Conservation (phyloP, 2,797 vertebrate genomes). For the Cossypha heuglini region DNA sequence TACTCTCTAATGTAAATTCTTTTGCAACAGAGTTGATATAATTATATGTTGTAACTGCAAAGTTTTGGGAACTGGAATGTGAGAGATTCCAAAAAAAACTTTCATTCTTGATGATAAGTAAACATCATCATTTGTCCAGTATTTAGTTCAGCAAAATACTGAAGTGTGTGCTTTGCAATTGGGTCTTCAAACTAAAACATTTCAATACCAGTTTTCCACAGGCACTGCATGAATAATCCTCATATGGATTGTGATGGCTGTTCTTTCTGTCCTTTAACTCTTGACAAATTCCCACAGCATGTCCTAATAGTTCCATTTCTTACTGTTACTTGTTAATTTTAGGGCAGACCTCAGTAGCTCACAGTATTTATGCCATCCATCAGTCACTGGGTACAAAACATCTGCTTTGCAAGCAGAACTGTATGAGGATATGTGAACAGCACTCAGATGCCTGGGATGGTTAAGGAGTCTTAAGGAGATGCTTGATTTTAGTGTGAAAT, state of each 20-base stretch:
- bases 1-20: background rate
- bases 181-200: background rate
- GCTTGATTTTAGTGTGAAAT: background rate
- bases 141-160: background rate
- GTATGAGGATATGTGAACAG: background rate
- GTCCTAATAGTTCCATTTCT: background rate
- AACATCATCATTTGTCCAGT: background rate
- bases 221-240: background rate
- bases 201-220: background rate
- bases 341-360: background rate
- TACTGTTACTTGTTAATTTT: background rate
- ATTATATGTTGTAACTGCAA: background rate
- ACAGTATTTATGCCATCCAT: fast-evolving
- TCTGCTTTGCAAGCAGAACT: background rate
- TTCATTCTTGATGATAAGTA: background rate
- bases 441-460: background rate
- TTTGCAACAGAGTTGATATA: background rate
- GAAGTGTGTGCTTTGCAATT: background rate
- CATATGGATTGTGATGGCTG: background rate
- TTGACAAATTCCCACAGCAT: background rate
- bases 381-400: background rate
- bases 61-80: background rate
- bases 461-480: background rate
- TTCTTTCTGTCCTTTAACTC: background rate
- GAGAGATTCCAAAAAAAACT: background rate